Evolutionary conservation across 2,797 vertebrate species (phyloP).

Genomic region (Mormyrus proboscirostris): DNA sequence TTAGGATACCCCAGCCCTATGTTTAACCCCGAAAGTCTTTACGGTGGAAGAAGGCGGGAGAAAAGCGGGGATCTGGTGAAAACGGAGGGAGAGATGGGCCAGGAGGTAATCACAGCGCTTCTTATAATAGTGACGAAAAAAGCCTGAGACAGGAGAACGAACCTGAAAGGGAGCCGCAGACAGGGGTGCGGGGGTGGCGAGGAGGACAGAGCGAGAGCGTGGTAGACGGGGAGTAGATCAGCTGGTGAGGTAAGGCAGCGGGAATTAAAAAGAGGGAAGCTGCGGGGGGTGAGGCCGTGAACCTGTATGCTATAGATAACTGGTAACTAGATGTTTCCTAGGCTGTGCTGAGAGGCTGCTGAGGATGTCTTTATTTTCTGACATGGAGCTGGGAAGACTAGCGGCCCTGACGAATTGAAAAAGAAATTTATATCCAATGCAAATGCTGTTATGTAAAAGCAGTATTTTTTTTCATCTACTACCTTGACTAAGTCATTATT

Average conservation of each 20-base stretch:
- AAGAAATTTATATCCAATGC: neutral
- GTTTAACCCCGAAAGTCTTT: neutral
- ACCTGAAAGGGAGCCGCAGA: neutral
- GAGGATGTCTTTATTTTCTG: constrained; percentile 1
- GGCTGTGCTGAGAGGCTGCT: neutral
- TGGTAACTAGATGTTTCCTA: constrained; percentile 4
- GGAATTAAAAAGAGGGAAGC: neutral
- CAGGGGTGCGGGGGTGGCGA: neutral
- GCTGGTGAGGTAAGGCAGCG: neutral
- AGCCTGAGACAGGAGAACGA: neutral
- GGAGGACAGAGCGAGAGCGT: neutral
- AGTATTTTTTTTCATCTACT: neutral
- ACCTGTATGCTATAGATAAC: neutral
- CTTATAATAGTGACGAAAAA: neutral
- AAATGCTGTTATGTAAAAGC: constrained; percentile 9
- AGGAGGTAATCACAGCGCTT: neutral
- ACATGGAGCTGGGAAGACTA: neutral
- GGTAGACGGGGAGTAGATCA: neutral
- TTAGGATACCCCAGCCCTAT: neutral
- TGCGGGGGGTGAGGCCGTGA: neutral
- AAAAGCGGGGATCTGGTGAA: neutral
- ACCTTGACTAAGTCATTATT: neutral
- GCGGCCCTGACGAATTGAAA: neutral
- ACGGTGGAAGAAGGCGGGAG: neutral
- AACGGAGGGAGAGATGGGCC: neutral